Evolutionary conservation across 2,888 invertebrate genomes (phyloP).

Genomic region (Parnassius apollo): DNA sequence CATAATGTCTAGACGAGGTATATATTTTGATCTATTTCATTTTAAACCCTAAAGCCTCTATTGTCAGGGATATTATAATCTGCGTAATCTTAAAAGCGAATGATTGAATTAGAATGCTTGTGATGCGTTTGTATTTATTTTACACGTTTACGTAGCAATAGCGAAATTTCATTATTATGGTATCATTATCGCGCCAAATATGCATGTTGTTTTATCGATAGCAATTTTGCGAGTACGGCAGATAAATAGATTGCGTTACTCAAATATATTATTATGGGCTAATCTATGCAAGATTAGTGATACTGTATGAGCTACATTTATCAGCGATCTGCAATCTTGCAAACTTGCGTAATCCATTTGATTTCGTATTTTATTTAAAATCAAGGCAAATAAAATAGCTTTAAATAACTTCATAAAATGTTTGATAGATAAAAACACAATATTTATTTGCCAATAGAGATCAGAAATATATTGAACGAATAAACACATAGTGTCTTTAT

Average conservation of each 20-base stretch:
- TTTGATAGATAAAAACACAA: no score
- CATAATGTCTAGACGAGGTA: conserved; percentile 93
- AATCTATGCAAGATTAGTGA: conserved; percentile 17
- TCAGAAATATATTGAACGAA: no score
- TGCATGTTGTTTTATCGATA: conserved; percentile 15
- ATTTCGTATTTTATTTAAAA: neutral
- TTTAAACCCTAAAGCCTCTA: no score
- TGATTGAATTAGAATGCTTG: neutral
- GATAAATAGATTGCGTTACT: conserved; percentile 11
- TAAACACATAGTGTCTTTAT: no score
- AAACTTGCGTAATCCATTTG: neutral
- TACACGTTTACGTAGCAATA: neutral
- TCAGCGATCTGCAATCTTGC: no score
- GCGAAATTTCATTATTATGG: conserved; percentile 13
- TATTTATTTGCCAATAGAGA: no score
- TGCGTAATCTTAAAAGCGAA: neutral
- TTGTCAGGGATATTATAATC: no score
- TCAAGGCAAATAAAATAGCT: no score
- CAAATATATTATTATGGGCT: conserved; percentile 12
- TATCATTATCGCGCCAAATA: conserved; percentile 8
- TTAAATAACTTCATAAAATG: no score
- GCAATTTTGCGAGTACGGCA: conserved; percentile 5
- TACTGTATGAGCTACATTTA: neutral
- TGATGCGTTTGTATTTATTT: neutral
- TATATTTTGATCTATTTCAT: conserved; percentile 8